Evolutionary conservation across 2,888 invertebrate species (phyloP), one percentile per base, ranked within the genome.

Genomic region (Lasioglossum lativentre): DNA sequence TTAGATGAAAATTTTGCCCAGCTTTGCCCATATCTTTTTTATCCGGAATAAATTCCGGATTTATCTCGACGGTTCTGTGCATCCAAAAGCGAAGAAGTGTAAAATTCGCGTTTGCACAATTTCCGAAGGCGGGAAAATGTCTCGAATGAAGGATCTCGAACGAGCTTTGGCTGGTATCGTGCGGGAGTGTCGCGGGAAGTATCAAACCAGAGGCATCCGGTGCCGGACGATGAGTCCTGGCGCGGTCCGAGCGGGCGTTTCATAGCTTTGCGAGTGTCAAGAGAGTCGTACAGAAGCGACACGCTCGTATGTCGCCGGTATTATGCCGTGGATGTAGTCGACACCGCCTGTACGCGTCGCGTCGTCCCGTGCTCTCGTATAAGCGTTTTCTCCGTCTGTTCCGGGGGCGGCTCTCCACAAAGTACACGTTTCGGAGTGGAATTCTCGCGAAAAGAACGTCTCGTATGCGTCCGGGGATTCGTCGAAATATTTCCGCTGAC

Each of bases 401-500:
- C 80, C 72, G 78, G 56, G 10, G n/a, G 42, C 83, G 80, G 70
- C 73, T 85, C 75, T 82, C 84, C 82, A 80, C 83, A 86, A 90
- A 88, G 86, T 88, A 84, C 85, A 85, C 87, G 89, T 85, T 79
- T 82, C 80, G 74, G 79, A 76, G 70, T 80, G 77, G 87, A 90
- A 89, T 88, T 88, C 82, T 82, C 78, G 78, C 79, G 78, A 85
- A 87, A 88, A 88, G 87, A 86, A 90, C 83, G 89, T 88, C 86
- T 86, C 86, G 88, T 84, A 89, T 86, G 87, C 86, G 85, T 85
- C 75, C 86, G 81, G 86, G 89, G 86, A 89, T 89, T 90, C 91
- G 87, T 86, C 89, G 89, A 91, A 91, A 91, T 91, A 91, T 91
- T 88, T 90, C 91, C 89, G 89, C 82, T 70, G 84, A 74, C 87